Percentiles rank a stretch among this genome's conserved stretches.
phyloP scores from a whole-genome alignment of 2,888 invertebrate genomes.

The Calliphora vomitoria region DNA sequence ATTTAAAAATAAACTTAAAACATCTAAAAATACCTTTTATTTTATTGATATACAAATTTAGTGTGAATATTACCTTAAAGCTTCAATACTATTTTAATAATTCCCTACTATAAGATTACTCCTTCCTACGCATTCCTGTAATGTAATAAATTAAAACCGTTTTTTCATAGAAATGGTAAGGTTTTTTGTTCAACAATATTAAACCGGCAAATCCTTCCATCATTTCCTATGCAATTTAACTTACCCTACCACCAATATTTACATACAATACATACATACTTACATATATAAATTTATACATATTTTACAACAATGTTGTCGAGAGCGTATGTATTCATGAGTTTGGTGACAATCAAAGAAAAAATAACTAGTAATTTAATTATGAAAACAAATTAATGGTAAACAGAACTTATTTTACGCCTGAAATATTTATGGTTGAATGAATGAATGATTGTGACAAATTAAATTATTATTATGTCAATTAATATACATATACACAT shows the following conservation, averaged over 20 bases:
- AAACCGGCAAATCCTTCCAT: not conserved
- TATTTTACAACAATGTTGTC: not conserved
- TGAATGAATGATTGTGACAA: constrained; percentile 66
- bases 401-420: constrained; percentile 52
- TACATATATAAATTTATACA: not conserved
- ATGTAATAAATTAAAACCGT: not conserved
- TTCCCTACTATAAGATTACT: not conserved
- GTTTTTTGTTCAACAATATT: not conserved
- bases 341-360: constrained; percentile 26
- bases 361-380: constrained; percentile 47
- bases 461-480: constrained; percentile 64
- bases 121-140: not conserved
- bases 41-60: too few species aligned
- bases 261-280: too few species aligned
- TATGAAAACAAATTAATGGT: constrained; percentile 41
- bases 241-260: not conserved
- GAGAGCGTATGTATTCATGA: not conserved
- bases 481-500: not conserved
- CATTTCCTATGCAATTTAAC: not conserved
- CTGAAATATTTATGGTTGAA: constrained; percentile 52
- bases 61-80: too few species aligned
- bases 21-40: too few species aligned
- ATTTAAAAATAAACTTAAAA: too few species aligned
- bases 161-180: not conserved
- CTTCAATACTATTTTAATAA: too few species aligned